Evolutionary conservation across 2,113 vertebrate genomes (phyloP).

Genomic region (Antigone vipio): DNA sequence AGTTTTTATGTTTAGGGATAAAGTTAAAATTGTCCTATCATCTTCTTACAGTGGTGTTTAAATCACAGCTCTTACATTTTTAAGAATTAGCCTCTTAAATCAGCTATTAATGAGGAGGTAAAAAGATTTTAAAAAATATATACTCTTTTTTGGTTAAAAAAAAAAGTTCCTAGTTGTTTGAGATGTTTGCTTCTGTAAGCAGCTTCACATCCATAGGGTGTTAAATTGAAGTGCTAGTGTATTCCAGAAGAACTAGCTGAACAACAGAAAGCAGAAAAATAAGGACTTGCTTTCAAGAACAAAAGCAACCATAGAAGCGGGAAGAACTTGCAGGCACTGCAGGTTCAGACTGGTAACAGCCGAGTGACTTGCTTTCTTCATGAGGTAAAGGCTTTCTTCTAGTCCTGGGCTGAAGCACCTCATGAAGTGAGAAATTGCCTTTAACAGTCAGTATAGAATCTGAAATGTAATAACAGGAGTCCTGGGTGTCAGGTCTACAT

Average conservation of each 20-base stretch:
- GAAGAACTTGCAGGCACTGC: background rate
- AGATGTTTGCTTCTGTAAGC: background rate
- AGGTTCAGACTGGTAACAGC: background rate
- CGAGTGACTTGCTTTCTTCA: background rate
- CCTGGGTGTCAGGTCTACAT: rapidly evolving
- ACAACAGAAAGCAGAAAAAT: background rate
- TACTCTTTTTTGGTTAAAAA: background rate
- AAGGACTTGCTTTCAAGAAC: background rate
- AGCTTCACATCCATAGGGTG: background rate
- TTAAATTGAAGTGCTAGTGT: background rate
- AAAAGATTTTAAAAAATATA: background rate
- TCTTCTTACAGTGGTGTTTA: background rate
- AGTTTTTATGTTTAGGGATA: background rate
- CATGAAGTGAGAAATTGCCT: background rate
- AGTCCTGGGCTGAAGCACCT: background rate
- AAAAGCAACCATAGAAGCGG: background rate
- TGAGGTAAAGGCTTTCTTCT: background rate
- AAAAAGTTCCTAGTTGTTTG: background rate
- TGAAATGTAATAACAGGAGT: background rate
- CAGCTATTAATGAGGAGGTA: background rate
- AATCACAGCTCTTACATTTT: background rate
- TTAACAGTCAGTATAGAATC: background rate
- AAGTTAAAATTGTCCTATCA: background rate
- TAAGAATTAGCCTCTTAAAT: background rate
- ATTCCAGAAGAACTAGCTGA: background rate